phyloP scores from a whole-genome alignment of 2,113 vertebrate species.

The Gambusia holbrooki region DNA sequence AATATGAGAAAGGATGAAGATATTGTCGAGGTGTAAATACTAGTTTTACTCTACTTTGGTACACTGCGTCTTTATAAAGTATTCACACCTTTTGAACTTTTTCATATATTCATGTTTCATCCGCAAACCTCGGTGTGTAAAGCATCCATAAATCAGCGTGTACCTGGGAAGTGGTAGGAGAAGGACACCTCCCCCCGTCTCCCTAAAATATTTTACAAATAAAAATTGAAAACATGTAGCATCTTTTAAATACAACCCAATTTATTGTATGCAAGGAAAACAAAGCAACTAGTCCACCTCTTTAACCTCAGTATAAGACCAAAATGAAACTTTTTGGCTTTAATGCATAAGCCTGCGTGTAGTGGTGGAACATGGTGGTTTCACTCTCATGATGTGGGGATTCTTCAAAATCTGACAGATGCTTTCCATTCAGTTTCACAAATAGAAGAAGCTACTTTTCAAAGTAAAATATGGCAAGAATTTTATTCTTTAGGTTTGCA shows the following conservation, averaged over 20 bases:
- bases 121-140: background rate
- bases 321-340: too few species aligned
- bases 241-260: too few species aligned
- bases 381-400: background rate
- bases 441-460: background rate
- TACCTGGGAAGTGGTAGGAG: background rate
- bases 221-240: too few species aligned
- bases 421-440: background rate
- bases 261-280: too few species aligned
- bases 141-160: background rate
- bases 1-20: conserved; percentile 11
- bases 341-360: too few species aligned
- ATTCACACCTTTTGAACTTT: background rate
- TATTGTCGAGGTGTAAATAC: background rate
- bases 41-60: conserved; percentile 3
- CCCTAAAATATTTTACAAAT: too few species aligned
- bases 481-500: too few species aligned
- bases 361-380: background rate
- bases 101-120: background rate
- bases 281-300: too few species aligned
- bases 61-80: conserved; percentile 8
- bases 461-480: background rate
- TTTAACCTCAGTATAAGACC: too few species aligned
- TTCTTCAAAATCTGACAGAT: background rate
- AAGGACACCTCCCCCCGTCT: too few species aligned